Base-by-base conservation (phyloP, 2,888 invertebrate species). In the Trichopoda pennipes region DNA sequence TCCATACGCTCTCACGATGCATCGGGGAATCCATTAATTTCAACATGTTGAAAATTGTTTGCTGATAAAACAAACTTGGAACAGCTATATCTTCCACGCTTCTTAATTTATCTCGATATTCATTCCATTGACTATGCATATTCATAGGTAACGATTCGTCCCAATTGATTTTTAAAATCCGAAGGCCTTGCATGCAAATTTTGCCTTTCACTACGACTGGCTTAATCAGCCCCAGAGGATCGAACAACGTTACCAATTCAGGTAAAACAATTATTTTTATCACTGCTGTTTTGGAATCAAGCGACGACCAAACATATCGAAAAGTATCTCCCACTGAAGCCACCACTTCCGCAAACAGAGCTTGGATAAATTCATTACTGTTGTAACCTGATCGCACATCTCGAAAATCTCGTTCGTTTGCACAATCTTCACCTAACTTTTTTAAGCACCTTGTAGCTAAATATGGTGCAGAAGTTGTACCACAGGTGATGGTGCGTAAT, bases 271-370 rank as follows among this genome's bases (percentile, higher is more conserved):
- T 63, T 44, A 66, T 69, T 51, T 72, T 81, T n/a, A 76, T 81
- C 8, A 81, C 60, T 3, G 51, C 17, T 28, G 53, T 76, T 16
- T 9, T 47, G 3, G 2, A 4, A 49, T 51, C 49, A 14, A 58
- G 28, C 10, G 38, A 17, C 19, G 58, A 53, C 64, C 58, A 73
- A 17, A 78, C 42, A 32, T 81, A 81, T 6, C 76, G 38, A 28
- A 76, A 72, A 23, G 49, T 19, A 56, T 81, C 81, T 49, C 49
- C 16, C n/a, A 60, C 47, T 70, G 81, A 76, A 58, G 58, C 77
- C 81, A 61, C 60, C 81, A 86, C 60, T 86, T 85, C 19, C 82
- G 44, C 3, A 86, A 69, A 23, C 49, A 49, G 23, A 85, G 80
- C 12, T 69, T 70, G 1, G 64, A 74, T 19, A 60, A 44, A 16